These are phyloP conservation scores for Apodemia hepburni DNA, from an alignment of 2,888 invertebrate genomes.

Conservation along the genomic window DNA sequence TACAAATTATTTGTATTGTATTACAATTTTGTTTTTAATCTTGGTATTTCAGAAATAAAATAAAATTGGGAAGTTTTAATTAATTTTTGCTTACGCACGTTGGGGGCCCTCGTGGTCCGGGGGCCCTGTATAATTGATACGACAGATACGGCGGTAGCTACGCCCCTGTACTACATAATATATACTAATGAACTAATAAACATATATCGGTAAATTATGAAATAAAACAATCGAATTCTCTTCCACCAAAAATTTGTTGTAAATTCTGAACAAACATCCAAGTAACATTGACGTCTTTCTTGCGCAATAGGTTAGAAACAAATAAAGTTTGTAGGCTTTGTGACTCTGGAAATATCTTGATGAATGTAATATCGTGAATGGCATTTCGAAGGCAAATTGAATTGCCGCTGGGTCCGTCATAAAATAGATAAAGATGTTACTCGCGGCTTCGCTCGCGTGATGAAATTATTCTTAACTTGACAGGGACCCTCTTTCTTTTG, in stretches of 20 bases:
- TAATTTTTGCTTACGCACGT: too few relatives aligned
- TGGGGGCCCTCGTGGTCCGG: too few relatives aligned
- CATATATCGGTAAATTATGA: background rate
- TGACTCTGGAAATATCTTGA: constrained; percentile 1
- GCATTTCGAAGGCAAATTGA: constrained; percentile 3
- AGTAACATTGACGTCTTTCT: background rate
- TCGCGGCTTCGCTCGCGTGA: background rate
- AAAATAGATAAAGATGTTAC: background rate
- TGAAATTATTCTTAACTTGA: background rate
- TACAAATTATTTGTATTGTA: too few relatives aligned
- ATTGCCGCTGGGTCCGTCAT: background rate
- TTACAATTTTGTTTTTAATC: too few relatives aligned
- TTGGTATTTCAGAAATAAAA: too few relatives aligned
- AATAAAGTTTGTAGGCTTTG: constrained; percentile 4
- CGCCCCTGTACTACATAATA: too few relatives aligned
- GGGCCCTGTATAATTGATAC: too few relatives aligned
- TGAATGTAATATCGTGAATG: constrained; percentile 1
- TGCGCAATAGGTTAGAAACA: background rate
- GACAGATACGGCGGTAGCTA: too few relatives aligned
- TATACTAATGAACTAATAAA: too few relatives aligned
- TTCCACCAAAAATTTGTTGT: background rate
- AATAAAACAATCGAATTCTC: background rate
- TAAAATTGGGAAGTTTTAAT: too few relatives aligned
- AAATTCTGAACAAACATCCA: background rate
- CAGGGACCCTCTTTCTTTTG: background rate